phyloP scores from a whole-genome alignment of 1,140 invertebrate genomes.

The Aphaenogaster floridana region DNA sequence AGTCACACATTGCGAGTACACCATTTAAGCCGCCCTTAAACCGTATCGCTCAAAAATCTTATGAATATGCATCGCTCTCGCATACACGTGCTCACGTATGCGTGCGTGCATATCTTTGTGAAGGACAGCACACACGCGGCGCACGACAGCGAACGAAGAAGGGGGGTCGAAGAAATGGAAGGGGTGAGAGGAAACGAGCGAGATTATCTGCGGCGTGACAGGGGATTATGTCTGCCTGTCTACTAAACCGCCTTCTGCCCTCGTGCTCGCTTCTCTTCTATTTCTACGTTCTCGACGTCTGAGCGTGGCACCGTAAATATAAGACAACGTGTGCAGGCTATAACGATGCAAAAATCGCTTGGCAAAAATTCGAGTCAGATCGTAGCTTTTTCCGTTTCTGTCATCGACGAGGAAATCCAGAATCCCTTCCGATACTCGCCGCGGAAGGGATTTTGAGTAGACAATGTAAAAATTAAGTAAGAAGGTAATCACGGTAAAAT shows the following conservation, averaged over 20 bases:
- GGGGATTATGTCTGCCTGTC: conserved; percentile 69
- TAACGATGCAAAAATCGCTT: conserved; percentile 19
- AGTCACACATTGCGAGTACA: background rate
- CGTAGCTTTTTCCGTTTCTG: conserved; percentile 22
- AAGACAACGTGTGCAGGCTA: background rate
- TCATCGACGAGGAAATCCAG: background rate
- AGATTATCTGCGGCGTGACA: conserved; percentile 72
- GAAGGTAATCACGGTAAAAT: background rate
- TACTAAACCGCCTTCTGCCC: conserved; percentile 52
- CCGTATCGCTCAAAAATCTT: conserved; percentile 34
- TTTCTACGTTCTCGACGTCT: conserved; percentile 48
- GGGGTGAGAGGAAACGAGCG: conserved; percentile 16
- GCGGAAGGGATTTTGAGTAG: background rate
- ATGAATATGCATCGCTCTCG: conserved; percentile 27
- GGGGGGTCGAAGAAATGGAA: conserved; percentile 38
- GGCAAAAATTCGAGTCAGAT: conserved; percentile 44
- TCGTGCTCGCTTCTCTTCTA: conserved; percentile 9
- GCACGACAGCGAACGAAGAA: conserved; percentile 25
- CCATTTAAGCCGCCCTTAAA: background rate
- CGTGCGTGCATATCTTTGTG: background rate
- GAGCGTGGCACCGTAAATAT: conserved; percentile 43
- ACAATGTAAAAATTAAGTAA: background rate
- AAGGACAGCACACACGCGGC: conserved; percentile 17
- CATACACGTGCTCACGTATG: background rate
- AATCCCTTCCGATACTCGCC: background rate